Base-by-base conservation (phyloP, 2,113 vertebrate species). In the Pelecanus crispus region DNA sequence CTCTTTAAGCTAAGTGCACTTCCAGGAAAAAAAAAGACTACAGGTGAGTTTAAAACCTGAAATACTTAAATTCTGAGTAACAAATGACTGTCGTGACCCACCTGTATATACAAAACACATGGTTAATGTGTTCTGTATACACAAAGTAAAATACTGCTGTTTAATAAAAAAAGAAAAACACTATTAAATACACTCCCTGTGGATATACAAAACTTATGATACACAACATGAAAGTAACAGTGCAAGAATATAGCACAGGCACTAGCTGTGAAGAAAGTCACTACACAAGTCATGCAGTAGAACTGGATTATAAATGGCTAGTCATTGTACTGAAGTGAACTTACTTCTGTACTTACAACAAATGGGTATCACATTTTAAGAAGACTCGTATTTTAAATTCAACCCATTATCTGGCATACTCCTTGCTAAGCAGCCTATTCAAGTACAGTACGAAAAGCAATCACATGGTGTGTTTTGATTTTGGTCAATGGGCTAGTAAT, bases 301-400 rank as follows among this genome's bases (percentile, higher is more conserved):
- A 96, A 94, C 61, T 72, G 49, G 86, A 77, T 97, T 88, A 92
- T n/a, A 95, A 94, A 95, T 75, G 93, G 94, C 96, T 53, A 94
- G 73, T 95, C 88, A 88, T 42, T 94, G 71, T 53, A 89, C 85
- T n/a, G 12, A 96, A 93, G 32, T 86, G 86, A 97, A 95, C 71
- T 84, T 79, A 40, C 71, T 94, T 78, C 49, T 79, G 88, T 44
- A 70, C 26, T 88, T 86, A 40, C 13, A 50, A 90, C 79, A 94
- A 61, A 92, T 6, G 38, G 25, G 11, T 31, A 81, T 62, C 44
- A 34, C 29, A 56, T 59, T 83, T 63, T 38, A 81, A 73, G 66
- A 78, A 44, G 18, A 26, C 34, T 87, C 58, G 14, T 34, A 66
- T 77, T 96, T 92, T 88, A 87, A 92, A 91, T 90, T 31, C 74